Conservation (phyloP, 1,140 invertebrate species). For the Augochlora pura region DNA sequence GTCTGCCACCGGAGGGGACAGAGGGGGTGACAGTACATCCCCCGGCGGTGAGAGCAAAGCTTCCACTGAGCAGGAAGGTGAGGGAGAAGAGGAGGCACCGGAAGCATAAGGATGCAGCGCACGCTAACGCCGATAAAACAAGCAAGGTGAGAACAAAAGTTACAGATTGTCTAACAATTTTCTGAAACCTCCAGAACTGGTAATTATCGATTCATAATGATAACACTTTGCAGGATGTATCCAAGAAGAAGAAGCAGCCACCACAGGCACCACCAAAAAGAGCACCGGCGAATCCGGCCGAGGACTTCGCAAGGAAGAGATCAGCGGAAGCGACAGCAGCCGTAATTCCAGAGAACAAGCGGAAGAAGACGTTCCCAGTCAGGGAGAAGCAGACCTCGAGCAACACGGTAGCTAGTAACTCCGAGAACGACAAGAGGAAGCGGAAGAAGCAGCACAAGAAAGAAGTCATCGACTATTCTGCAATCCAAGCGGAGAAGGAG, state of each 20-base stretch:
- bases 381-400: slow-evolving; percentile 69
- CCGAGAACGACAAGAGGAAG: slow-evolving; percentile 74
- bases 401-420: slow-evolving; percentile 23
- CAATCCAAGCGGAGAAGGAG: slow-evolving; percentile 82
- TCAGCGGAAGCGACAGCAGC: slow-evolving; percentile 26
- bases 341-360: slow-evolving; percentile 56
- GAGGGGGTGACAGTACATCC: slow-evolving; percentile 84
- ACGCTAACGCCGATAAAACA: slow-evolving; percentile 28
- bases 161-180: too few relatives aligned
- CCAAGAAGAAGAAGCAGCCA: slow-evolving; percentile 73
- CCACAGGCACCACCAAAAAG: slow-evolving; percentile 48
- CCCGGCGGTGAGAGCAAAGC: slow-evolving; percentile 81
- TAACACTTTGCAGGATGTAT: slow-evolving; percentile 38
- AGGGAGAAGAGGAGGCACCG: slow-evolving; percentile 79
- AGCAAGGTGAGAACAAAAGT: slow-evolving; percentile 29
- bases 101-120: slow-evolving; percentile 70
- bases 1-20: slow-evolving; percentile 86
- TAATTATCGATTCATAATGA: too few relatives aligned
- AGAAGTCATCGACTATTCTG: slow-evolving; percentile 90
- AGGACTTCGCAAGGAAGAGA: slow-evolving; percentile 52
- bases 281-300: slow-evolving; percentile 26
- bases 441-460: slow-evolving; percentile 80
- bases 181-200: too few relatives aligned
- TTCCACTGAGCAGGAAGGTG: slow-evolving; percentile 82
- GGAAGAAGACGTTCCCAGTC: slow-evolving; percentile 60